Evolutionary conservation across 35 echinoderm and acorn worm genomes (phyloP).

Genomic region (Ophiothrix spiculata): DNA sequence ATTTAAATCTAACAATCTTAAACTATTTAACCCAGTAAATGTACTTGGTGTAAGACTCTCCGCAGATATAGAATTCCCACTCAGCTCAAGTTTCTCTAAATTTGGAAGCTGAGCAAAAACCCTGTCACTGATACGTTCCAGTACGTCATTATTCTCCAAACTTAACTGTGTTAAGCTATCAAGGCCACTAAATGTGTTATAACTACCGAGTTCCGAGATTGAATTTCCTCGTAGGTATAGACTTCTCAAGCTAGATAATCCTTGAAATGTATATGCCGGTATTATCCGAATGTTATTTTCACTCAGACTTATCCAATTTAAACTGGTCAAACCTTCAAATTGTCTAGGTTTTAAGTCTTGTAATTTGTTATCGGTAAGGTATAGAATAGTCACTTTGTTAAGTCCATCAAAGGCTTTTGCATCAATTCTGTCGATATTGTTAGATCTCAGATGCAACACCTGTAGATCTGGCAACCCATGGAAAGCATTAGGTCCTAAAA

Average conservation of each 20-base stretch:
- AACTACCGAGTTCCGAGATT: constrained; percentile 4
- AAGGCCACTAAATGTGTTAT: constrained; percentile 27
- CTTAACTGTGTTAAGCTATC: constrained; percentile 31
- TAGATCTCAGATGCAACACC: constrained; percentile 32
- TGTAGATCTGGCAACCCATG: constrained; percentile 9
- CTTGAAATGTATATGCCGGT: constrained; percentile 31
- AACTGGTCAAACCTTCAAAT: constrained; percentile 18
- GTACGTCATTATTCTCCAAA: constrained; percentile 29
- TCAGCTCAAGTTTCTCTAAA: constrained; percentile 27
- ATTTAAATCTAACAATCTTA: constrained; percentile 32
- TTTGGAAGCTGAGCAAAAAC: constrained; percentile 22
- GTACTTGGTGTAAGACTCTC: background rate
- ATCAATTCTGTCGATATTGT: constrained; percentile 27
- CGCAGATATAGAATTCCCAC: constrained; percentile 21
- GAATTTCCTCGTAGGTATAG: constrained; percentile 35
- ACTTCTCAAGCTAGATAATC: constrained; percentile 19
- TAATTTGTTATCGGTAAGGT: constrained; percentile 57
- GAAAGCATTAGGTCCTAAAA: constrained; percentile 24
- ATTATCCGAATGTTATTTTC: constrained; percentile 35
- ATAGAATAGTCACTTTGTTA: constrained; percentile 15
- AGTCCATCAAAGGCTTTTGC: constrained; percentile 25
- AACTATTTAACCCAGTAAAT: constrained; percentile 12
- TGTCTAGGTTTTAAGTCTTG: background rate
- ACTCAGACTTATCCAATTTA: constrained; percentile 34
- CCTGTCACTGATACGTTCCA: constrained; percentile 11